phyloP scores from a whole-genome alignment of 2,888 invertebrate genomes.

The Trissolcus japonicus region DNA sequence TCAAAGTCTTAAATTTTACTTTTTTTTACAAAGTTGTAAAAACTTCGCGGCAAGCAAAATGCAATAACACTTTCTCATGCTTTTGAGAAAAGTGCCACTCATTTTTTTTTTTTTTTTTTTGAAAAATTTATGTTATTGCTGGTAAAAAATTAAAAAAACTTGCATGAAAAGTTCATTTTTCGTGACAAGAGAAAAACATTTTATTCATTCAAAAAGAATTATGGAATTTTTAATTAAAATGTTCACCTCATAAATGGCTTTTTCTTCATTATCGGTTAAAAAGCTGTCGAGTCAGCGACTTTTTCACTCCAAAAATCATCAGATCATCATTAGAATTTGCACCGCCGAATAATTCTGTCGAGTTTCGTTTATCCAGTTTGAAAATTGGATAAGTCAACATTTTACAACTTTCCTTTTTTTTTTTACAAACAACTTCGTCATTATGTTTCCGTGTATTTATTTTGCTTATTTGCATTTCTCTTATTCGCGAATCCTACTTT shows the following conservation, averaged over 20 bases:
- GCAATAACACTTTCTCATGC: background rate
- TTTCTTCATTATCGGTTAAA: no score
- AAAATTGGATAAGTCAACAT: slow-evolving; percentile 3
- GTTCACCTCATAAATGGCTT: no score
- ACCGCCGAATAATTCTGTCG: background rate
- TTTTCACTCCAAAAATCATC: no score
- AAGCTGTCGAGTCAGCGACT: no score
- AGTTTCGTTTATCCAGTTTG: slow-evolving; percentile 1
- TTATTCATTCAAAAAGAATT: no score
- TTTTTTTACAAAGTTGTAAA: background rate
- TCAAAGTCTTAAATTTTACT: slow-evolving; percentile 1
- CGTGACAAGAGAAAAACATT: no score
- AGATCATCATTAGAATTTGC: no score
- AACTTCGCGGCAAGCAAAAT: slow-evolving; percentile 3
- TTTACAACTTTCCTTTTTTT: background rate
- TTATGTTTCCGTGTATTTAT: slow-evolving; percentile 11
- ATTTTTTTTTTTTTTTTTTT: background rate
- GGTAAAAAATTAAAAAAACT: background rate
- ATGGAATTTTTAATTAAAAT: no score
- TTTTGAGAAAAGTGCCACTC: background rate
- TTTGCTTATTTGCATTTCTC: slow-evolving; percentile 15
- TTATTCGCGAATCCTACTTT: slow-evolving; percentile 10
- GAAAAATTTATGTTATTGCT: background rate
- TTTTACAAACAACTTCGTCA: slow-evolving; percentile 3
- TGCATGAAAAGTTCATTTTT: no score